Base-by-base conservation (phyloP, 2,888 invertebrate species). In the Emmelina monodactyla region DNA sequence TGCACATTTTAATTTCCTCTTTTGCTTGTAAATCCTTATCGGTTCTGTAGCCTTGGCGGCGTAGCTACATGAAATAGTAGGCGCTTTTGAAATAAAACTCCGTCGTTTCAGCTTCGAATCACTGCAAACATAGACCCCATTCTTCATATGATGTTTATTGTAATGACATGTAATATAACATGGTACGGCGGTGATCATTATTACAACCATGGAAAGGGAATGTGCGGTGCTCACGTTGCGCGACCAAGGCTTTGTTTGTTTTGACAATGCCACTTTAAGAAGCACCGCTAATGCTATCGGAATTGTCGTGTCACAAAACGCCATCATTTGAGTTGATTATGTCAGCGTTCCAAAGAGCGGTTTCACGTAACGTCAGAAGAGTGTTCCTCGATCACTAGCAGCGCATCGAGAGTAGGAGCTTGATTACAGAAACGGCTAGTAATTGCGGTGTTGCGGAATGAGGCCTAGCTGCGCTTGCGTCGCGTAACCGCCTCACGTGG, bases 241-340 rank as follows among this genome's bases (percentile, higher is more conserved):
- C 58, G 56, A 62, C 65, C 68, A 69, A 73, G 70, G 66, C 59
- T 69, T 62, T 61, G 51, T 52, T 54, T 58, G 61, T 56, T 61
- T 60, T 58, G 62, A 64, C 63, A 65, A 64, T 62, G 53, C 55
- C 56, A 45, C 46, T 52, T 44, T 55, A 62, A 58, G 59, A 46
- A 50, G 63, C 59, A 56, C 58, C 46, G 50, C 53, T 62, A 58
- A 58, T 58, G 55, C 58, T 58, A 58, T 58, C 58, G 57, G 55
- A 62, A 65, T 64, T 69, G 66, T 64, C 62, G 59, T 62, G 61
- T 51, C 57, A 57, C 58, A 55, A 62, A 65, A 60, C 58, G 45
- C 43, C 41, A 59, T 65, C 62, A 70, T 69, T 67, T 68, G 44
- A 55, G 62, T 53, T 60, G 67, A 65, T 72, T 76, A 70, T 68